Base-by-base conservation (phyloP, 2,113 vertebrate species). In the Todiramphus chloris region DNA sequence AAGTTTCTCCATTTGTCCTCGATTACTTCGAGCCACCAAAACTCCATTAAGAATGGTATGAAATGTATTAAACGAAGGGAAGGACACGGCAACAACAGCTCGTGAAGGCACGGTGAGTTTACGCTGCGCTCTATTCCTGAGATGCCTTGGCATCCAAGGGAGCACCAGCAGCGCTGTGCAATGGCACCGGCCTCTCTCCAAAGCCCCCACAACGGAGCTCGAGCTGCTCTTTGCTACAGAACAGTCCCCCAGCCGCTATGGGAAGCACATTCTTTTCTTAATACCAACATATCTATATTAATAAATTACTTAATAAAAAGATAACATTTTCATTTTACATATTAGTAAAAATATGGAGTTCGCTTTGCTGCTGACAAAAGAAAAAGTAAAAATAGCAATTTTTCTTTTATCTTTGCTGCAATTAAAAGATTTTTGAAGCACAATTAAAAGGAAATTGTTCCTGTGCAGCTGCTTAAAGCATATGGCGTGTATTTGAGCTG, bases 381-480 rank as follows among this genome's bases (percentile, higher is more conserved):
- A 53, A 53, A 51, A 72, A 80, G 35, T 27, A 43, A 80, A 77
- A 80, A 16, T 6, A 28, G 13, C 50, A 16, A 64, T 6, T 25
- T 67, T 43, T 67, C 83, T 92, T 89, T 76, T 53, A n/a, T 56
- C 24, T 91, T 80, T 77, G 18, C 56, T 77, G 73, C 79, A 85
- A 75, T 88, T 86, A 72, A 46, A 92, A 66, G 21, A 19, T n/a
- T 74, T 86, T 63, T 30, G n/a, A 94, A 63, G 50, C 18, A 58
- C 69, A 93, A 74, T 58, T 11, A 23, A 64, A 62, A 66, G 18
- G 31, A 66, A 68, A 64, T 35, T 1, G 81, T 68, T 95, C 69
- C 80, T 81, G 53, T 53, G 60, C 80, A 92, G 83, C 85, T 94
- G 86, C 92, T 82, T 91, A 50, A 72, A 88, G 91, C 83, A 93